Evolutionary conservation across 2,888 invertebrate species (phyloP).

Genomic region (Leptura quadrifasciata): DNA sequence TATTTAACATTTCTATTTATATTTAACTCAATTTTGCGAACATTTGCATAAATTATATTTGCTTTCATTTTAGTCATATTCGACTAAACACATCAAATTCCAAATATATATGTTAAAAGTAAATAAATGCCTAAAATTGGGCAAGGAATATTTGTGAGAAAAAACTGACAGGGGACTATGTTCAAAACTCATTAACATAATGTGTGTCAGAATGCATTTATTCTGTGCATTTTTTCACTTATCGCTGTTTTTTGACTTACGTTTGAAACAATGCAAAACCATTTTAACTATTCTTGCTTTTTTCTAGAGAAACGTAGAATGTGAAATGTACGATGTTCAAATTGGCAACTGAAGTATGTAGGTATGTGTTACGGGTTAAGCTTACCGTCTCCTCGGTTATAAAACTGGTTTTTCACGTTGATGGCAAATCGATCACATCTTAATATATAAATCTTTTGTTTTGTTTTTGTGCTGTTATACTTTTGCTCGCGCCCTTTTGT

Average conservation of each 20-base stretch:
- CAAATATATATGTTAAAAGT: not conserved
- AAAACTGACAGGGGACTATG: not conserved
- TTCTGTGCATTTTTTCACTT: not conserved
- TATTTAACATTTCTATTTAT: too few relatives aligned
- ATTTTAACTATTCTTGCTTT: not conserved
- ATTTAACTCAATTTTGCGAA: too few relatives aligned
- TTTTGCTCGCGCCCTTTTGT: conserved; percentile 18
- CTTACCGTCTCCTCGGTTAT: conserved; percentile 30
- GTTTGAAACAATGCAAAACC: not conserved
- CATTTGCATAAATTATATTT: too few relatives aligned
- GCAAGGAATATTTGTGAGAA: not conserved
- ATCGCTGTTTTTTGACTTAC: too few relatives aligned
- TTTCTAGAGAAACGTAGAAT: conserved; percentile 2
- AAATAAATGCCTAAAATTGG: not conserved
- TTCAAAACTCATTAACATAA: not conserved
- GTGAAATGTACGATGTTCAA: conserved; percentile 22
- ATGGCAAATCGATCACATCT: conserved; percentile 47
- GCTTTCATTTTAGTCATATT: too few relatives aligned
- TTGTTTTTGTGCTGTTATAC: conserved; percentile 27
- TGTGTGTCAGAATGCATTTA: too few relatives aligned
- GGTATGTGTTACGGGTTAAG: conserved; percentile 59
- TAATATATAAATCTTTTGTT: conserved; percentile 39
- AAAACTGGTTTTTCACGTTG: conserved; percentile 53
- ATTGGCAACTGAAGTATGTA: conserved; percentile 49
- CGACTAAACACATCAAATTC: too few relatives aligned